Base-by-base conservation (phyloP, 2,797 vertebrate species). In the Chiloscyllium punctatum region DNA sequence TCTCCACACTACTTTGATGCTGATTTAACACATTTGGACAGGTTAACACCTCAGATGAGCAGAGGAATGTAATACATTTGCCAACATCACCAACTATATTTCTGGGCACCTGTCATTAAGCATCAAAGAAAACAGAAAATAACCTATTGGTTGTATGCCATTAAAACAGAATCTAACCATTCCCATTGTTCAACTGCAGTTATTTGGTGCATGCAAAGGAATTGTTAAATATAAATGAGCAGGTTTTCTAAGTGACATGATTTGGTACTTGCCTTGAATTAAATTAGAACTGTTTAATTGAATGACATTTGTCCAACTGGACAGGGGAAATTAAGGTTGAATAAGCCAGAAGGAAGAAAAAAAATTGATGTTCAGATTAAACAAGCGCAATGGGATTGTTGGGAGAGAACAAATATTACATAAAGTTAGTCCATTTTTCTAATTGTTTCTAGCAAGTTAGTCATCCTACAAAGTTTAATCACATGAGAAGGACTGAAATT, bases 281-380 rank as follows among this genome's bases (percentile, higher is more conserved):
- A 51, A 68, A 72, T 72, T 72, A 71, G 69, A 48, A 42, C 42
- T 94, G 69, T 72, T 94, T 74, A 74, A 94, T 94, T 74, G 69
- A 94, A 94, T 94, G 94, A 74, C 94, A 94, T 72, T 94, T 94
- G 94, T 94, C 94, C 94, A 74, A 94, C 69, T 74, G 68, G 71
- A 74, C 68, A 48, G 69, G 25, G 37, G 69, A 74, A 74, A 53
- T 72, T 74, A 94, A 74, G 48, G 53, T 53, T 53, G 94, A 94
- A 94, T 72, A 74, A 94, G 94, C 51, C 48, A 72, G 42, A 74
- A 53, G 71, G 94, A 69, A 72, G 94, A 48, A 94, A 94, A 94
- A 94, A 72, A 94, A 94, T 74, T 72, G 71, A 30, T 53, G 42
- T 27, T 94, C n/a, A 94, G 37, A 53, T 74, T 94, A 74, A 53